These are phyloP conservation scores for Zelostemma sp. DNA, from an alignment of 1,140 invertebrate genomes.

Conservation along the genomic window DNA sequence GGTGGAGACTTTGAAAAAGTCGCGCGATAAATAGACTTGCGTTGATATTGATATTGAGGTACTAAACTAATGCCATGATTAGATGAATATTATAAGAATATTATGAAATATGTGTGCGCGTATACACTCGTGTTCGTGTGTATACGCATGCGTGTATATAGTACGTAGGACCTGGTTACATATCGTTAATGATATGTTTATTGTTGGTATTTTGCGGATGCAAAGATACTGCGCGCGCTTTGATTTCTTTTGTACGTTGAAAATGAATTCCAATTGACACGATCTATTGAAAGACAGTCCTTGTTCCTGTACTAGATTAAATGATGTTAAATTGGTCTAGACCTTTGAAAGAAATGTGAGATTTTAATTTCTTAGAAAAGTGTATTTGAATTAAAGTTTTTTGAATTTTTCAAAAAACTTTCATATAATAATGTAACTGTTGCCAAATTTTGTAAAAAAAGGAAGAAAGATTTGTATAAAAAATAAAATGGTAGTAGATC, in stretches of 20 bases:
- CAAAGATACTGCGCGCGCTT: slow-evolving; percentile 54
- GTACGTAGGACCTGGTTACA: slow-evolving; percentile 54
- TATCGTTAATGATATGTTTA: slow-evolving; percentile 62
- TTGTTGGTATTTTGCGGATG: slow-evolving; percentile 56
- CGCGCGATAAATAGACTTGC: slow-evolving; percentile 41
- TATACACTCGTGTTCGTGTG: slow-evolving; percentile 9
- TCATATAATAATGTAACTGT: too few species aligned
- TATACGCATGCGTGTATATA: slow-evolving; percentile 17
- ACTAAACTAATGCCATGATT: slow-evolving; percentile 42
- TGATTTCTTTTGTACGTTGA: slow-evolving; percentile 44
- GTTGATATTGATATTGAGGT: slow-evolving; percentile 56
- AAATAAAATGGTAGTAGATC: not conserved
- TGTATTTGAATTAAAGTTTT: too few species aligned
- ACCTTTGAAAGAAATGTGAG: too few species aligned
- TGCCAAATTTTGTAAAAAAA: too few species aligned
- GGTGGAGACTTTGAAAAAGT: slow-evolving; percentile 48
- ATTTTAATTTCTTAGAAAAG: too few species aligned
- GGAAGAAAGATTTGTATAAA: not conserved
- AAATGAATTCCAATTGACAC: not conserved
- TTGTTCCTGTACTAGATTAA: too few species aligned
- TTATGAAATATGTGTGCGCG: slow-evolving; percentile 15
- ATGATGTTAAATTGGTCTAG: too few species aligned
- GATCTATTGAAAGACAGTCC: too few species aligned
- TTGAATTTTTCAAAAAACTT: too few species aligned
- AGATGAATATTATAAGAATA: slow-evolving; percentile 18